A percentile compares a stretch with the other conserved stretches of the same genome.
Evolutionary conservation across 2,797 vertebrate species (phyloP).

Genomic region (Chelon labrosus): DNA sequence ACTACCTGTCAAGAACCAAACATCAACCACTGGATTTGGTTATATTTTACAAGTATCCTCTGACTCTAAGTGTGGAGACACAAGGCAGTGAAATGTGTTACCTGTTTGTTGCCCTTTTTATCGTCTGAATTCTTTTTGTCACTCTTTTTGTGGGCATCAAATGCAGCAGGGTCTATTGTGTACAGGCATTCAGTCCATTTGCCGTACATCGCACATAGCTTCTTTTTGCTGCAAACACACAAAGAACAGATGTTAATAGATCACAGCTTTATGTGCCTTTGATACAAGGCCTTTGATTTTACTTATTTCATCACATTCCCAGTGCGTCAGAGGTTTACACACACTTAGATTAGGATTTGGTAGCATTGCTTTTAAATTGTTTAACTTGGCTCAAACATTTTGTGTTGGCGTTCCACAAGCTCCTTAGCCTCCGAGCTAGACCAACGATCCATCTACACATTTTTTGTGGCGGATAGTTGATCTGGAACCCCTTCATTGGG

Average conservation of each 20-base stretch:
- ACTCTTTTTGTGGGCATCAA: conserved; percentile 92
- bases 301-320: too few species aligned
- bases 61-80: too few species aligned
- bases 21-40: conserved; percentile 1
- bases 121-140: conserved; percentile 94
- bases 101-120: conserved; percentile 92
- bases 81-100: conserved; percentile 63
- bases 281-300: background rate
- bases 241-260: conserved; percentile 8
- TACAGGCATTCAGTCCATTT: conserved; percentile 99
- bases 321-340: too few species aligned
- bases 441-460: too few species aligned
- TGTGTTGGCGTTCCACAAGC: too few species aligned
- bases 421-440: too few species aligned
- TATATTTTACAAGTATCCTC: background rate
- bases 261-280: conserved; percentile 8
- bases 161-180: conserved; percentile 88
- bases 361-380: too few species aligned
- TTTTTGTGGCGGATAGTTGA: too few species aligned
- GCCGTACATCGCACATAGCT: conserved; percentile 94
- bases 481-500: too few species aligned
- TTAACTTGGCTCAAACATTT: too few species aligned
- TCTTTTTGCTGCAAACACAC: conserved; percentile 91
- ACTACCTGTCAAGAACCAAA: background rate
- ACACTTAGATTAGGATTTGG: too few species aligned